Base-by-base conservation (phyloP, 1,140 invertebrate genomes). In the Forficula auricularia region DNA sequence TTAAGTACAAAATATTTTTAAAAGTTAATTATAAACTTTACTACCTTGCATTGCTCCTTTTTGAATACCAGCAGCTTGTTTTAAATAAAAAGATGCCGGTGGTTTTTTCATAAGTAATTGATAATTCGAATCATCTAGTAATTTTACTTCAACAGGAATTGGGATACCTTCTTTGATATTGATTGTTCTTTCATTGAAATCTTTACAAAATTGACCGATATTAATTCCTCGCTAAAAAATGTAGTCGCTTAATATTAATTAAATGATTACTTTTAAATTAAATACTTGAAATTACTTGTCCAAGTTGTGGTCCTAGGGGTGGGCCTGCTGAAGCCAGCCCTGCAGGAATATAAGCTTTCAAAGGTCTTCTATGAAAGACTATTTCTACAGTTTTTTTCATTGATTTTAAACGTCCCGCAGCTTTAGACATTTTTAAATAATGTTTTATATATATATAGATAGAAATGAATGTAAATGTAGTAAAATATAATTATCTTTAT, bases 131-230 rank as follows among this genome's bases (percentile, higher is more conserved):
- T 99, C 92, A 12, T 86, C 62, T 67, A 88, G 88, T 0, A 94
- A 73, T 41, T 63, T 69, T 8, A 94, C 72, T 52, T 77, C 68
- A 44, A 74, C 78, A 2, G 90, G 90, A 38, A 98, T 52, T 8
- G 91, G 91, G 47, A 94, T 79, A 14, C 94, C 95, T 59, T 81
- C 77, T 60, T 90, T 97, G 16, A 92, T 82, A 52, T 95, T 71
- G 43, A 79, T 82, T 2, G 95, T 99, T 57, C 70, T 78, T 54
- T 87, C 80, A 66, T 99, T 99, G 52, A 98, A 99, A 51, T 98
- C 95, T 67, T 98, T 98, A 56, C 89, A 92, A 66, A 99, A 98
- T 38, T 78, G 75, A 37, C 82, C 79, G 53, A 99, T 95, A 57
- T 98, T 97, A 20, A 98, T 78, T 34, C 89, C 87, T 56, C 89